Conservation (phyloP, 2,888 invertebrate species). For the Synanthedon vespiformis region DNA sequence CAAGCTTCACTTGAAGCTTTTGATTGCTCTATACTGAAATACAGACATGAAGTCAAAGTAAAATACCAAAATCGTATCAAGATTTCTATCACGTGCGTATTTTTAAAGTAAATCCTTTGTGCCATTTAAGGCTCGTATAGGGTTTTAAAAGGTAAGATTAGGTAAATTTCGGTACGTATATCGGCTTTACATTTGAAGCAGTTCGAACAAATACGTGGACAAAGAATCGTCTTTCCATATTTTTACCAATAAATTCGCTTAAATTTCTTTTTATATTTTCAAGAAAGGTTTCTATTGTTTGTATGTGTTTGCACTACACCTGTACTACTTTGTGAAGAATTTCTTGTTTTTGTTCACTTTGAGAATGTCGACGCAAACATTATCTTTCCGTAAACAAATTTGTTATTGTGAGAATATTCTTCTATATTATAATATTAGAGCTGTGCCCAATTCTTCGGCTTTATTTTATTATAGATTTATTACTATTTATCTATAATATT, state of each 20-base stretch:
- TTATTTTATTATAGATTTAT: too few species aligned
- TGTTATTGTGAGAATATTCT: too few species aligned
- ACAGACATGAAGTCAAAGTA: constrained; percentile 3
- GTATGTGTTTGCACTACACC: background rate
- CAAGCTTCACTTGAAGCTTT: constrained; percentile 22
- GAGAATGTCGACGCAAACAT: background rate
- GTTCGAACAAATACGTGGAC: background rate
- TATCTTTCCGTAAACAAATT: background rate
- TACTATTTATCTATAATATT: too few species aligned
- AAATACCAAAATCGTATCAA: background rate
- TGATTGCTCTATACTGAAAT: constrained; percentile 32
- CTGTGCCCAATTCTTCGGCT: too few species aligned
- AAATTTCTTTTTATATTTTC: background rate
- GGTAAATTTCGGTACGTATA: background rate
- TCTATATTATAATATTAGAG: too few species aligned
- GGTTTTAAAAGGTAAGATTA: background rate
- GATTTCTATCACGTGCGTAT: background rate
- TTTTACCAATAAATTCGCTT: background rate
- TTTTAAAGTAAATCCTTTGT: background rate
- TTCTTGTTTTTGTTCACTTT: background rate
- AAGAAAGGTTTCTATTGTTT: background rate
- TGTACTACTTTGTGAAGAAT: background rate
- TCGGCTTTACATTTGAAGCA: background rate
- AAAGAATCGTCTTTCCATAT: background rate
- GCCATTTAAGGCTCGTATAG: background rate